Base-by-base conservation (phyloP, 1,140 invertebrate genomes). In the Neodiprion pinetum region DNA sequence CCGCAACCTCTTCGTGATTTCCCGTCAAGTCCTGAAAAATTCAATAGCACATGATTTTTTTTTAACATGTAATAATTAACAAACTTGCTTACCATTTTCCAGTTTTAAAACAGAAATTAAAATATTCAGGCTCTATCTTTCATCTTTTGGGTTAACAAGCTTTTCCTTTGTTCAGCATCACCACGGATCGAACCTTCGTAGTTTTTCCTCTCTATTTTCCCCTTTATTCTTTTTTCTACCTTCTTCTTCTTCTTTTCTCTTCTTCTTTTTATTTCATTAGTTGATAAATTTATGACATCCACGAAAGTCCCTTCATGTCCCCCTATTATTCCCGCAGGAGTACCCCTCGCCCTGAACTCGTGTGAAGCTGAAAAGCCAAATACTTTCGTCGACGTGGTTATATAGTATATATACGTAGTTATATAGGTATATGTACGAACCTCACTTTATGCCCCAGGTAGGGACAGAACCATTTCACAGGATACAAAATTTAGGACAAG, bases 281-380 rank as follows among this genome's bases (percentile, higher is more conserved):
- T 61, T 61, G 53, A 61, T 61, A 61, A 61, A 61, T 61, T 61
- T 61, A 61, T 61, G 53, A 61, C 53, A 61, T 9, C 53, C 53
- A 61, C 53, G 53, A 61, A 61, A 61, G 53, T 61, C 53, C 53
- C n/a, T 17, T 61, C 53, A 17, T 61, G 53, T 61, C 53, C 53
- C n/a, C n/a, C 11, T 61, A 61, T 61, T 61, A 61, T 61, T 61
- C 53, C 53, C 53, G 28, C 5, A 61, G 53, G 53, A 61, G 5
- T 61, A 12, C 53, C 53, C n/a, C 4, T 61, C 53, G 11, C 53
- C 53, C 5, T 61, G 53, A 61, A 61, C 53, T 61, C n/a, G 53
- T 9, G 11, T 8, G 53, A 61, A 61, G 9, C 11, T 14, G 53
- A 61, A 14, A 61, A 12, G 11, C 53, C 11, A 61, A 17, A 61